phyloP scores from a whole-genome alignment of 2,113 vertebrate genomes.

The Engystomops pustulosus region DNA sequence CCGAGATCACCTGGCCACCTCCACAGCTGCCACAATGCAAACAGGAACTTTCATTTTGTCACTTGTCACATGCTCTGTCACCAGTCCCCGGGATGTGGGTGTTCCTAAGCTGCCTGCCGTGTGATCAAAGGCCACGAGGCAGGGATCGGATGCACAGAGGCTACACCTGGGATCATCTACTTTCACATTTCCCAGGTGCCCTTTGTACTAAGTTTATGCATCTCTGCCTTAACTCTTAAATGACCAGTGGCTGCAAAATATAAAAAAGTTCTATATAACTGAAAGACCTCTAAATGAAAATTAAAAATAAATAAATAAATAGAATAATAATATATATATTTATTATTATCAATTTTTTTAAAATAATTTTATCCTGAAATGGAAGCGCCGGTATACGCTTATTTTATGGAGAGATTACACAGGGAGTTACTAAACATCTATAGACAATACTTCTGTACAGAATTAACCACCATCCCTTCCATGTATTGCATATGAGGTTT shows the following conservation, averaged over 20 bases:
- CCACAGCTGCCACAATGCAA: slow-evolving; percentile 1
- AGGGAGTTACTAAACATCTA: too few relatives aligned
- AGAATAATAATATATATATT: too few relatives aligned
- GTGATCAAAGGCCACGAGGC: slow-evolving; percentile 45
- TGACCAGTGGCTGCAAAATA: not conserved
- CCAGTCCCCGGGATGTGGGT: slow-evolving; percentile 63
- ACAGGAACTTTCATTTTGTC: slow-evolving; percentile 64
- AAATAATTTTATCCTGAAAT: too few relatives aligned
- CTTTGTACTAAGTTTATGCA: slow-evolving; percentile 53
- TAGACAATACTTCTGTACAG: too few relatives aligned
- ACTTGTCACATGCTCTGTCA: slow-evolving; percentile 60
- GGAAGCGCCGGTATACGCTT: too few relatives aligned
- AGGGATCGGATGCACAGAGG: slow-evolving; percentile 26
- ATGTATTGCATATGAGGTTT: too few relatives aligned
- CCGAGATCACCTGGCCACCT: slow-evolving; percentile 61
- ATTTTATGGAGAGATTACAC: too few relatives aligned
- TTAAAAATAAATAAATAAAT: too few relatives aligned
- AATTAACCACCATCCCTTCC: too few relatives aligned
- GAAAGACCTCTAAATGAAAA: too few relatives aligned
- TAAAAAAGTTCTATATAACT: too few relatives aligned
- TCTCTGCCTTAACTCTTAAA: slow-evolving; percentile 31
- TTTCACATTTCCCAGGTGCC: slow-evolving; percentile 35
- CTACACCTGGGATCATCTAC: slow-evolving; percentile 35
- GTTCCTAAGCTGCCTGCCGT: slow-evolving; percentile 57
- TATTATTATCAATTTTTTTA: too few relatives aligned